Base-by-base conservation (phyloP, 2,113 vertebrate genomes). In the Triplophysa tibetana region DNA sequence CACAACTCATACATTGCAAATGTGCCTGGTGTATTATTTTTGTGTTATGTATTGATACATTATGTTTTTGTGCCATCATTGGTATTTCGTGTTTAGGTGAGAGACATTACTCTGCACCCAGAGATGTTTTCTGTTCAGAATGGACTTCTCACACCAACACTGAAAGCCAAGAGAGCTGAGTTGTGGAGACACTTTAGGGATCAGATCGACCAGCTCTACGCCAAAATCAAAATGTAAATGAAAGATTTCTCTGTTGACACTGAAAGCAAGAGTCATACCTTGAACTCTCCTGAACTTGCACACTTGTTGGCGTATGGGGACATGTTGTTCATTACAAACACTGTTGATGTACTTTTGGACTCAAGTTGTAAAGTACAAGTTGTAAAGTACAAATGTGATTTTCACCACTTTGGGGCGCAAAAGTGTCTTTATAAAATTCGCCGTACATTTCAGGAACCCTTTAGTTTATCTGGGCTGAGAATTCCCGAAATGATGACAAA, bases 121-220 rank as follows among this genome's bases (percentile, higher is more conserved):
- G 96, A 98, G 90, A 91, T 96, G 93, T 98, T 99, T 89, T 93
- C 95, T 5, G 12, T 98, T 29, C 92, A 98, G 86, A 99, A 97
- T 0, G 97, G 97, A 81, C 92, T 99, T 58, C 90, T 99, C 80
- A 99, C 98, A 0, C 97, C 98, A 33, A 99, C 97, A 0, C 87
- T 99, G 90, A 99, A 99, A 90, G 92, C 97, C 0, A 99, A 98
- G 89, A 93, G 98, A 89, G 85, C 89, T 0, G 95, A 97, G 61
- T 91, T 99, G 8, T 92, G 91, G 52, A 95, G 82, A 72, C 85
- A 78, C 82, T 99, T 99, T 90, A 90, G 92, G 87, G 86, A 94
- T 16, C 92, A 97, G 85, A 96, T 98, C 41, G 90, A 95, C 77
- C 93, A 95, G 91, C 94, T 99, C 13, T 99, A 99, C 83, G 89